phyloP scores from a whole-genome alignment of 1,140 invertebrate species.

The Drosophila simulans region DNA sequence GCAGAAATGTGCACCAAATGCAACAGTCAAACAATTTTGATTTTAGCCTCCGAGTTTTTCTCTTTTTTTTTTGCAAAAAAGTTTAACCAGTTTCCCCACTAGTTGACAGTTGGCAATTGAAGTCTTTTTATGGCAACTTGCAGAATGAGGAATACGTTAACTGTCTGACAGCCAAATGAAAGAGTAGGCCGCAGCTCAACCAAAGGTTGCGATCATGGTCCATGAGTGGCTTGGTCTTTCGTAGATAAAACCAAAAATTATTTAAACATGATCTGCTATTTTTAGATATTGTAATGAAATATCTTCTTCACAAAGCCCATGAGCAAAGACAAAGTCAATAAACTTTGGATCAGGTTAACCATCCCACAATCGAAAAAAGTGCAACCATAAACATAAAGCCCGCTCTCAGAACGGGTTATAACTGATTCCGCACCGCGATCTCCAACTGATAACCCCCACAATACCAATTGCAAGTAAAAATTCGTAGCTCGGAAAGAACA shows the following conservation, averaged over 20 bases:
- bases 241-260: not conserved
- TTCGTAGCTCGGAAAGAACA: constrained; percentile 11
- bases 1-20: constrained; percentile 79
- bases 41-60: constrained; percentile 17
- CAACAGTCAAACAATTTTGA: constrained; percentile 57
- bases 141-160: constrained; percentile 53
- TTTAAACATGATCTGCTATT: not conserved
- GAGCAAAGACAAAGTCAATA: constrained; percentile 46
- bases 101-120: constrained; percentile 37
- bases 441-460: constrained; percentile 41
- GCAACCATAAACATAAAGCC: not conserved
- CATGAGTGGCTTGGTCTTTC: constrained; percentile 5
- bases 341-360: constrained; percentile 42
- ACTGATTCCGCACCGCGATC: constrained; percentile 33
- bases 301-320: not conserved
- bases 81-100: constrained; percentile 53
- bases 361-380: constrained; percentile 55
- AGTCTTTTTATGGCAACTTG: constrained; percentile 54
- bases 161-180: constrained; percentile 35
- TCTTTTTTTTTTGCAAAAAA: constrained; percentile 20
- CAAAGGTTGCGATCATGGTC: constrained; percentile 42
- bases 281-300: not conserved
- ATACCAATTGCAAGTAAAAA: constrained; percentile 33
- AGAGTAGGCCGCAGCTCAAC: constrained; percentile 35
- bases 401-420: constrained; percentile 49